phyloP scores from a whole-genome alignment of 2,113 vertebrate species.

The Antigone vipio region DNA sequence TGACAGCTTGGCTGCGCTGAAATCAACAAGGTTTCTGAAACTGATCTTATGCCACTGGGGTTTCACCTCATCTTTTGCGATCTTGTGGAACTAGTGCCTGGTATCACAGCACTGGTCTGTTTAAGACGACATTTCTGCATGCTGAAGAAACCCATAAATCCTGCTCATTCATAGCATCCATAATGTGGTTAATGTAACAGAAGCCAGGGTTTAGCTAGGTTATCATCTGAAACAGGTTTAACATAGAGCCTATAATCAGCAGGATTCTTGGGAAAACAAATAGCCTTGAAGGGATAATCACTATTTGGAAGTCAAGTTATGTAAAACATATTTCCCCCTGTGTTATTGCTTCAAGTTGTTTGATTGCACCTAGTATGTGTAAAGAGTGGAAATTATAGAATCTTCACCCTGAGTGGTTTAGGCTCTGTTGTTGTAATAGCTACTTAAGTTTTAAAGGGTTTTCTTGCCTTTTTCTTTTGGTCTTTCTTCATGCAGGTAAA shows the following conservation, averaged over 20 bases:
- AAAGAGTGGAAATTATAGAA: conserved; percentile 54
- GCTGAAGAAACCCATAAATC: neutral
- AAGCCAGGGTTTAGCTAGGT: conserved; percentile 57
- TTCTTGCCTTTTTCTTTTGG: conserved; percentile 57
- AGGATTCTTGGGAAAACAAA: conserved; percentile 66
- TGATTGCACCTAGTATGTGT: conserved; percentile 49
- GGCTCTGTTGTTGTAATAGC: conserved; percentile 51
- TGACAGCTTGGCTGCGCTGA: neutral
- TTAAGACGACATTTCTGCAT: neutral
- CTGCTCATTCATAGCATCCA: neutral
- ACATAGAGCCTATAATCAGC: conserved; percentile 63
- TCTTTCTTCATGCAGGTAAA: conserved; percentile 59
- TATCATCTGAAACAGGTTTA: conserved; percentile 74
- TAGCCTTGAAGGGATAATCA: conserved; percentile 62
- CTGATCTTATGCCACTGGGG: neutral
- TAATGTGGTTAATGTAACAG: conserved; percentile 22
- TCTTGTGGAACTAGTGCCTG: neutral
- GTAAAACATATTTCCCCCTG: conserved; percentile 65
- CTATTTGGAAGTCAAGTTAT: conserved; percentile 67
- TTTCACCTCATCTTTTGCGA: neutral
- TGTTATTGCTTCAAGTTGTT: conserved; percentile 57
- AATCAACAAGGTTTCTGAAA: neutral
- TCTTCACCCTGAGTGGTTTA: conserved; percentile 52
- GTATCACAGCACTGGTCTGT: neutral
- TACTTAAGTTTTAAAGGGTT: conserved; percentile 63